Evolutionary conservation across 1,140 invertebrate species (phyloP), one percentile per base, ranked within the genome.

Genomic region (Rhynchophorus ferrugineus): DNA sequence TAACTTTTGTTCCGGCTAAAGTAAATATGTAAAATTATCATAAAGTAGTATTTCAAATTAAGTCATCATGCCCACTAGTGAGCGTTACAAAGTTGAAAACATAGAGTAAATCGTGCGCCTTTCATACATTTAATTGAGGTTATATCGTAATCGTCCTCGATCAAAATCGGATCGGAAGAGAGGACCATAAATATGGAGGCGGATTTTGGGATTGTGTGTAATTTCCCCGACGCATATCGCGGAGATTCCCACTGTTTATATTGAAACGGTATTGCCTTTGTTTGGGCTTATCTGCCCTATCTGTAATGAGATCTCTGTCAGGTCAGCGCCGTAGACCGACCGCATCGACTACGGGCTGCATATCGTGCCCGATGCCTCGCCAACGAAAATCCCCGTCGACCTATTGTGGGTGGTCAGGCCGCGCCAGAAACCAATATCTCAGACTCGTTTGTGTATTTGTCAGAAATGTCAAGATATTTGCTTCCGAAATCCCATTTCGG

Each of bases 281-380:
- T 61, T 57, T 49, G 58, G 61, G 64, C 62, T 66, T 66, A 66
- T 66, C 64, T 62, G 55, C 56, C 52, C 61, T 66, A 66, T 66
- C 64, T 66, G 64, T 66, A 66, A 66, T 66, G 64, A 66, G 64
- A 66, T 66, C 64, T 64, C 56, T 61, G 61, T 54, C 58, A 62
- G 62, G 56, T 64, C 61, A 60, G 49, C 60, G 56, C 56, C 54
- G 48, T 53, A 49, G 55, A 59, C 60, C 58, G 50, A 11, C 11
- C 24, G 24, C 24, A 52, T 59, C 41, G 54, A 37, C 35, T 35
- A 36, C 50, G n/a, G 35, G 48, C 49, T 53, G 56, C 43, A 48
- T 51, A 49, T 54, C 50, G 35, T 53, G n/a, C n/a, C n/a, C n/a
- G n/a, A n/a, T n/a, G n/a, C n/a, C n/a, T n/a, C n/a, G n/a, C n/a